These are phyloP conservation scores for Mormyrus lacerda DNA, from an alignment of 2,113 vertebrate species.

Conservation along the genomic window DNA sequence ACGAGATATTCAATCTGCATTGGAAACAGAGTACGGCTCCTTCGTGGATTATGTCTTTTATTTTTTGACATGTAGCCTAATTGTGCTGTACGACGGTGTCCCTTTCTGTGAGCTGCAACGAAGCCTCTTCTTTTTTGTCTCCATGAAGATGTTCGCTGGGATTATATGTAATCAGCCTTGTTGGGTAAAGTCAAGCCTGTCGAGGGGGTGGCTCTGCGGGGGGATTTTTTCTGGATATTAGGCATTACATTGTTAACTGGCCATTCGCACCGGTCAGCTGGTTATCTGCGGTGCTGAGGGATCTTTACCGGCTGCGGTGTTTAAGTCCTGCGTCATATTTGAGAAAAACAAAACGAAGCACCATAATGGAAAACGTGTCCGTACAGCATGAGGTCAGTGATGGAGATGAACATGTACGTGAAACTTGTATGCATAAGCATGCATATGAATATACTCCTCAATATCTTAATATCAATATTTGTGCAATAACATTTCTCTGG, in stretches of 20 bases:
- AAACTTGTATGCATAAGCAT: neutral
- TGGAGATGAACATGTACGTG: neutral
- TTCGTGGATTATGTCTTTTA: neutral
- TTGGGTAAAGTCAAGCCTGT: neutral
- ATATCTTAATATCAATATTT: neutral
- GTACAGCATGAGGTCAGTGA: neutral
- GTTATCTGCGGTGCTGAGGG: neutral
- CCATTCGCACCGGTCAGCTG: neutral
- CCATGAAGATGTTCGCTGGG: neutral
- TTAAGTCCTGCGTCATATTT: neutral
- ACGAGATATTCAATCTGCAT: constrained; percentile 40
- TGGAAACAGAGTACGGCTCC: constrained; percentile 18
- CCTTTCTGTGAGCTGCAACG: neutral
- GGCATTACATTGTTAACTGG: constrained; percentile 3
- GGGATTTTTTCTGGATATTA: constrained; percentile 8
- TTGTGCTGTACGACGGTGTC: neutral
- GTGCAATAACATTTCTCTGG: neutral
- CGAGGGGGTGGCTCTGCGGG: neutral
- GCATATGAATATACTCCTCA: neutral
- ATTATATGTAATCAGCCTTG: constrained; percentile 2
- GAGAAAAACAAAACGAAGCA: neutral
- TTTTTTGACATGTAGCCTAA: constrained; percentile 4
- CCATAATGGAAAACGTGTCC: neutral
- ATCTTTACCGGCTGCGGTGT: neutral
- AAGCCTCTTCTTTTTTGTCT: neutral